Percentiles rank a stretch among this genome's conserved stretches.
phyloP scores from a whole-genome alignment of 2,888 invertebrate genomes.

The Amorpha juglandis region DNA sequence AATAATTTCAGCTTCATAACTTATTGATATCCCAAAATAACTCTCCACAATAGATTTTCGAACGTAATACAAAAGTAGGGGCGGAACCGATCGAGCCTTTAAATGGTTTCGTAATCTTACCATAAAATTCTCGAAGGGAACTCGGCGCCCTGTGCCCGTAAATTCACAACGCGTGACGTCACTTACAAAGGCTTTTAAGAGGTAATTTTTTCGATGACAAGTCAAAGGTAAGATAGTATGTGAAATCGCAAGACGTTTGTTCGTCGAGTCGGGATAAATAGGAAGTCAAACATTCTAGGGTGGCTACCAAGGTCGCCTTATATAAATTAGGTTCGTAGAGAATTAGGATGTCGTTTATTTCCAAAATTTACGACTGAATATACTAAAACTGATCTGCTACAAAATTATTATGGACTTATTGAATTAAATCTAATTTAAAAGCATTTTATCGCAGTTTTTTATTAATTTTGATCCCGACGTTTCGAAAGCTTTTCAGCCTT shows the following conservation, averaged over 20 bases:
- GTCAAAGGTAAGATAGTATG: background rate
- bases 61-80: constrained; percentile 34
- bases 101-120: constrained; percentile 47
- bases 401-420: no score
- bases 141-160: constrained; percentile 56
- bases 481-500: no score
- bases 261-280: background rate
- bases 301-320: no score
- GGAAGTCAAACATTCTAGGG: background rate
- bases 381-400: no score
- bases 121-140: constrained; percentile 57
- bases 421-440: no score
- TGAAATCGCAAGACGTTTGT: background rate
- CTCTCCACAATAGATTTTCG: background rate
- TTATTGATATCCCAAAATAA: background rate
- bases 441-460: no score
- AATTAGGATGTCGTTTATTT: no score
- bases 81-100: constrained; percentile 33
- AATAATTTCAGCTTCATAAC: background rate
- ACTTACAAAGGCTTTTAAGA: constrained; percentile 53
- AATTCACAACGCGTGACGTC: constrained; percentile 46
- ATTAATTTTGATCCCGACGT: no score
- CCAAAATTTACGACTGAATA: no score
- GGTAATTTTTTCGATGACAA: background rate
- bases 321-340: no score